These are phyloP conservation scores for Castor canadensis DNA, from an alignment of 2,113 vertebrate genomes.

Conservation along the genomic window DNA sequence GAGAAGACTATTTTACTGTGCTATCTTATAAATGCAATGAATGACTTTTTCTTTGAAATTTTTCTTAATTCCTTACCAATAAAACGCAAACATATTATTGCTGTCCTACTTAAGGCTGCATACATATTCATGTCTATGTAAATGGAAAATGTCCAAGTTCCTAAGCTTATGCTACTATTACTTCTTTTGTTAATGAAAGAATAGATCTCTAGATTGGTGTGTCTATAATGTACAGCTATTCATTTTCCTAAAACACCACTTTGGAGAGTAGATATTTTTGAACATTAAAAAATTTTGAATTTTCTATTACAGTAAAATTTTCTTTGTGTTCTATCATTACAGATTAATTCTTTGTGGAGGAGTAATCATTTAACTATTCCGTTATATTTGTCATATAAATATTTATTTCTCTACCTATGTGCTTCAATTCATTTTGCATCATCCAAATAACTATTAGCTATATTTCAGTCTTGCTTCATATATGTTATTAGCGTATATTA, in stretches of 20 bases:
- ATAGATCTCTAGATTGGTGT: background rate
- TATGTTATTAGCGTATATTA: too few relatives aligned
- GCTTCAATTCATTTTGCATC: background rate
- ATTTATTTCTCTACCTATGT: background rate
- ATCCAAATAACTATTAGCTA: background rate
- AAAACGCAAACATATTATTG: background rate
- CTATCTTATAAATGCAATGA: background rate
- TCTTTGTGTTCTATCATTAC: background rate
- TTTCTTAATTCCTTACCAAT: background rate
- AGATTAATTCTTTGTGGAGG: background rate
- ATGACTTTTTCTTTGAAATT: background rate
- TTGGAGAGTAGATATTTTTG: background rate
- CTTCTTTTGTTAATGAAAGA: background rate
- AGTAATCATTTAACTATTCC: background rate
- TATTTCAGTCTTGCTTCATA: background rate
- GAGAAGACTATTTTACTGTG: background rate
- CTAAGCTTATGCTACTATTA: background rate
- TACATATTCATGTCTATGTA: background rate
- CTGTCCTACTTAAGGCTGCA: background rate
- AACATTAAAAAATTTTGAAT: conserved; percentile 12
- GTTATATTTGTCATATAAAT: background rate
- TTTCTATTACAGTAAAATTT: background rate
- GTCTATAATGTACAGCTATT: background rate
- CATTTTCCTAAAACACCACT: background rate
- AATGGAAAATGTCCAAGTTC: background rate